phyloP scores from a whole-genome alignment of 1,140 invertebrate genomes.

The Ditylenchus dipsaci region DNA sequence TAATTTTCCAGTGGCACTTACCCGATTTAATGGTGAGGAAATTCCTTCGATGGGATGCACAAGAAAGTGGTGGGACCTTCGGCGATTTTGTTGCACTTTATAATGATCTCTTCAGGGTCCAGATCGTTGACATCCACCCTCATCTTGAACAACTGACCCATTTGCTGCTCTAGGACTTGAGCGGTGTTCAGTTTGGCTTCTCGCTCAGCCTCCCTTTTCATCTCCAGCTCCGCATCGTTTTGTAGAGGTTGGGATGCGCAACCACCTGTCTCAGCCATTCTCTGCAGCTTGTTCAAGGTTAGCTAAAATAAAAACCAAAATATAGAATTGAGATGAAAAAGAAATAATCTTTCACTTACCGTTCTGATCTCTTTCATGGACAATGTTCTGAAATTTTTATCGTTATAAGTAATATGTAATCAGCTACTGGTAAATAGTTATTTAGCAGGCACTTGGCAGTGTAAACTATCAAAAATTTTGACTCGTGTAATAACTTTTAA shows the following conservation, averaged over 20 bases:
- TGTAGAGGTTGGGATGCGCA: slow-evolving; percentile 37
- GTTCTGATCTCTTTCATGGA: slow-evolving; percentile 80
- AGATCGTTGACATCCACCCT: slow-evolving; percentile 60
- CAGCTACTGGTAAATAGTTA: too few species aligned
- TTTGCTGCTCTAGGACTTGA: slow-evolving; percentile 56
- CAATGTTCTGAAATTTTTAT: slow-evolving; percentile 67
- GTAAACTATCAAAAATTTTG: too few species aligned
- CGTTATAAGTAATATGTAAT: too few species aligned
- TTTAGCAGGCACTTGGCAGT: too few species aligned
- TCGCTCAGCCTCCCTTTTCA: slow-evolving; percentile 51
- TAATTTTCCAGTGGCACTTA: slow-evolving; percentile 58
- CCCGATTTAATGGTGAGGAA: slow-evolving; percentile 67
- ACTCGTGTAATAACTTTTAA: too few species aligned
- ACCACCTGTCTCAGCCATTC: slow-evolving; percentile 64
- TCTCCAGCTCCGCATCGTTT: slow-evolving; percentile 49
- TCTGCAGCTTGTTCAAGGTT: slow-evolving; percentile 65
- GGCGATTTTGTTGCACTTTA: slow-evolving; percentile 61
- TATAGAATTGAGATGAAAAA: neutral
- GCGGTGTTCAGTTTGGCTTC: slow-evolving; percentile 42
- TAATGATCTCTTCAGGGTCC: slow-evolving; percentile 61
- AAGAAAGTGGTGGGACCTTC: slow-evolving; percentile 65
- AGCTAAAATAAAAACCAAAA: slow-evolving; percentile 43
- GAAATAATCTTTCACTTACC: slow-evolving; percentile 22
- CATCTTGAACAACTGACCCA: slow-evolving; percentile 57
- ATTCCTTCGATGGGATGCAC: slow-evolving; percentile 88